Evolutionary conservation across 2,888 invertebrate genomes (phyloP), one percentile per base, ranked within the genome.

Genomic region (Hyposoter didymator): DNA sequence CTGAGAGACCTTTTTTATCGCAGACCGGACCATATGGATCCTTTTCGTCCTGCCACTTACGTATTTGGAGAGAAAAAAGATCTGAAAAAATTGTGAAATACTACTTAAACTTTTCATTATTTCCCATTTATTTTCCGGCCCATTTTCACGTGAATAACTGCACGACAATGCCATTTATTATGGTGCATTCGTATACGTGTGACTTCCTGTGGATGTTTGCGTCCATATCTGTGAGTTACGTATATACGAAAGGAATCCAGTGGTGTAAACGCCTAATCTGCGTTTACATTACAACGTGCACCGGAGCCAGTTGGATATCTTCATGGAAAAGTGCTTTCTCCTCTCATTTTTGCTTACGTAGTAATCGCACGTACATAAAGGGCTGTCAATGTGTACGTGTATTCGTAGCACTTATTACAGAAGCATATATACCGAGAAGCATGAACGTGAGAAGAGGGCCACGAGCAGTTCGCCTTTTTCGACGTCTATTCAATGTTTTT

Each of bases 211-310:
- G 14, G 22, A 14, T 32, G n/a, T 45, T 70, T 49, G 35, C 17
- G 35, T 17, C n/a, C n/a, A 2, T 47, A 47, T 45, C 22, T 28
- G 45, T 45, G 55, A 22, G 55, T 43, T 39, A 64, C 12, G 22
- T 59, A 14, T 32, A 22, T n/a, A n/a, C n/a, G 75, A 49, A 19
- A 45, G 35, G 22, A 49, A 62, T 85, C 82, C 66, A 52, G 78
- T 85, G 75, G n/a, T 66, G 75, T 43, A 66, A 66, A 76, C 39
- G 49, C 35, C 49, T 76, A 76, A 76, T 76, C 75, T 35, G 45
- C 35, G 47, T 22, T 64, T 49, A 19, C 39, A 14, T 35, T 52
- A 55, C 3, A 32, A 39, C 43, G 35, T 49, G 17, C 32, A 76
- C n/a, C 47, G 39, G 8, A 62, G 32, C 49, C 45, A 66, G 10